Evolutionary conservation across 2,797 vertebrate species (phyloP).

Genomic region (Coluber constrictor): DNA sequence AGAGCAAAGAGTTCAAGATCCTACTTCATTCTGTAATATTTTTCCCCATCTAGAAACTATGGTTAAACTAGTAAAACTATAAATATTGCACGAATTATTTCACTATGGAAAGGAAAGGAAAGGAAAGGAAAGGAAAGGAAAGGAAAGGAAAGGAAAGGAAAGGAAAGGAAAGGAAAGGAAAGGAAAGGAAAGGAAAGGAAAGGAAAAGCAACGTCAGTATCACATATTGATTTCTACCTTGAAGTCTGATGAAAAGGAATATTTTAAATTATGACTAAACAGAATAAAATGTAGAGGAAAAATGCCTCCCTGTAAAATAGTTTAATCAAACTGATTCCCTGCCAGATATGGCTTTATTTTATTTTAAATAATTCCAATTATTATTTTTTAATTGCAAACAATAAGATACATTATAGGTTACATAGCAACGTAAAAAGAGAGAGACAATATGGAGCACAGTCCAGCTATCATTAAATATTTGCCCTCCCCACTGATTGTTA

Average conservation of each 20-base stretch:
- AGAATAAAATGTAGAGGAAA: background rate
- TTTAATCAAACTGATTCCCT: background rate
- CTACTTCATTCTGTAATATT: background rate
- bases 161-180: background rate
- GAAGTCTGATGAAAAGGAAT: background rate
- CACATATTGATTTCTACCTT: background rate
- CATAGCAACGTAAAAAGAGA: background rate
- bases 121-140: background rate
- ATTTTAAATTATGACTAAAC: background rate
- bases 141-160: too few relatives aligned
- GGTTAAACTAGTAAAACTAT: background rate
- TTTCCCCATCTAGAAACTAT: background rate
- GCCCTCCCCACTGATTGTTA: background rate
- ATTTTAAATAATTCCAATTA: background rate
- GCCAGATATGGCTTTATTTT: background rate
- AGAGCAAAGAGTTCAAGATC: background rate
- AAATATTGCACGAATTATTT: background rate
- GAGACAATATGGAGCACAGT: background rate
- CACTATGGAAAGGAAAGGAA: background rate
- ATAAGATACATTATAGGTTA: background rate
- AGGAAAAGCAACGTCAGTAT: background rate
- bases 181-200: background rate
- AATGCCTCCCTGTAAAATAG: background rate
- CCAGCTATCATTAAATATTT: background rate
- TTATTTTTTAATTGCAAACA: background rate